phyloP scores from a whole-genome alignment of 2,797 vertebrate species.

The Leuciscus waleckii region DNA sequence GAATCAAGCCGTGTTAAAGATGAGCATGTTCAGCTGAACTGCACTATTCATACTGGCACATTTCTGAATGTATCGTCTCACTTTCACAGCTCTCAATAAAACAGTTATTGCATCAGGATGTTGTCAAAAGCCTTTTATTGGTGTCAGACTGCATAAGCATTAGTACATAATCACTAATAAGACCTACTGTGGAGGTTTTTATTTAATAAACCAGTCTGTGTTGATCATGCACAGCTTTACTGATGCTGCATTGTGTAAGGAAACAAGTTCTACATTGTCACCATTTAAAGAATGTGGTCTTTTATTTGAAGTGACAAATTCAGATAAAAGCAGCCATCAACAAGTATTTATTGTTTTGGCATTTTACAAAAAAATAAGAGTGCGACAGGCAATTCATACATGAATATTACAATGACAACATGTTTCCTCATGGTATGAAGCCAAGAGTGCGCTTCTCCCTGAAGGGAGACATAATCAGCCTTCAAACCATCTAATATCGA shows the following conservation, averaged over 20 bases:
- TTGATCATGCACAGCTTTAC: conserved; percentile 52
- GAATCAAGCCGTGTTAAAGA: conserved; percentile 16
- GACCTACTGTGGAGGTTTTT: neutral
- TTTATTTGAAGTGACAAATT: neutral
- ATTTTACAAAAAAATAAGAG: conserved; percentile 28
- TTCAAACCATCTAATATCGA: conserved; percentile 22
- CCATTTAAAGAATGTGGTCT: neutral
- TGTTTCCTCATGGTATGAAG: neutral
- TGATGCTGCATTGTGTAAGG: conserved; percentile 40
- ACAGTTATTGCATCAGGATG: neutral
- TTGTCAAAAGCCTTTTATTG: conserved; percentile 22
- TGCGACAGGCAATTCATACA: conserved; percentile 39
- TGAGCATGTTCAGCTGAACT: neutral
- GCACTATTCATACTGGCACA: conserved; percentile 7
- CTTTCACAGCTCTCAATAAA: conserved; percentile 28
- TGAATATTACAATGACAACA: conserved; percentile 31
- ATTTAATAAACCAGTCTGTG: neutral
- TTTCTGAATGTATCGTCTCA: neutral
- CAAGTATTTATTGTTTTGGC: neutral
- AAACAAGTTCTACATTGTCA: conserved; percentile 23
- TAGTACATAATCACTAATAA: neutral
- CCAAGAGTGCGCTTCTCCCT: conserved; percentile 10
- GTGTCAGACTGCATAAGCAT: neutral
- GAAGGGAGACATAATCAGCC: conserved; percentile 7
- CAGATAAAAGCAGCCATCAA: neutral